These are phyloP conservation scores for Hypocryptadius cinnamomeus DNA, from an alignment of 2,113 vertebrate genomes.

Conservation along the genomic window DNA sequence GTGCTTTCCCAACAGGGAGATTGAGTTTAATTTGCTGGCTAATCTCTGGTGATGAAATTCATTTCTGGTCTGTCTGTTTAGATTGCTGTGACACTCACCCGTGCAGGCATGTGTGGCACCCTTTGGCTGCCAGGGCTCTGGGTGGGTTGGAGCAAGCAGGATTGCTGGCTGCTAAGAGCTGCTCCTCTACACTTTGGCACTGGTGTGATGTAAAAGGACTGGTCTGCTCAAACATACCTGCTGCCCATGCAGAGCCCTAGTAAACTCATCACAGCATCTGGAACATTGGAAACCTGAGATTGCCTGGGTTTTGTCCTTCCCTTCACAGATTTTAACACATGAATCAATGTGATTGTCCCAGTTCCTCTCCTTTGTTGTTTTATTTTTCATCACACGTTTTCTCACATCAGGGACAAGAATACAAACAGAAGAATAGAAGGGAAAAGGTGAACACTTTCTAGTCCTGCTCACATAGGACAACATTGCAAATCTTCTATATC, in stretches of 20 bases:
- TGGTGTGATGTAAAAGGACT: rapidly evolving
- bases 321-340: background rate
- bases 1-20: background rate
- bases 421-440: background rate
- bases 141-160: background rate
- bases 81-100: background rate
- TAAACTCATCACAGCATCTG: background rate
- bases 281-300: background rate
- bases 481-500: background rate
- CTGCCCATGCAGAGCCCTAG: background rate
- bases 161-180: background rate
- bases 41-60: background rate
- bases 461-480: background rate
- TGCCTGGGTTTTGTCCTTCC: background rate
- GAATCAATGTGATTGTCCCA: background rate
- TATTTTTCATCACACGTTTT: background rate
- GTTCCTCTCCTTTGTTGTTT: background rate
- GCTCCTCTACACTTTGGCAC: rapidly evolving
- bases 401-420: background rate
- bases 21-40: slow-evolving; percentile 29
- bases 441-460: background rate
- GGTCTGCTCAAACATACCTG: background rate
- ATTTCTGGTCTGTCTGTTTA: slow-evolving; percentile 40
- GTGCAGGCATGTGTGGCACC: background rate
- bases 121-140: background rate